Conservation (phyloP, 2,888 invertebrate species). For the Podabrus alpinus region DNA sequence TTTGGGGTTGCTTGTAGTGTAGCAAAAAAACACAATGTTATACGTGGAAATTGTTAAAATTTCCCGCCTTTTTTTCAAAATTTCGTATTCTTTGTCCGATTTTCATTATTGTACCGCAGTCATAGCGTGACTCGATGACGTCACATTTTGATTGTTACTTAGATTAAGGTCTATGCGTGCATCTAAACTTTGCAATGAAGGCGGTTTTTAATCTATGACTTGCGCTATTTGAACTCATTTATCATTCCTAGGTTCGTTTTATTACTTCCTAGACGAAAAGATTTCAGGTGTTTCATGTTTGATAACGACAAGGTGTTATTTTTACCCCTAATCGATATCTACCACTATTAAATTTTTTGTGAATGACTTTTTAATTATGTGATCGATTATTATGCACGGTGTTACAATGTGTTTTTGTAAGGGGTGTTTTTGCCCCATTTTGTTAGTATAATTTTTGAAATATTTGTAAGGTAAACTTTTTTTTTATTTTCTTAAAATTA, state of each 20-base stretch:
- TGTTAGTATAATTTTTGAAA: not conserved
- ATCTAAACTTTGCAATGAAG: slow-evolving; percentile 43
- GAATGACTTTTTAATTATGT: not conserved
- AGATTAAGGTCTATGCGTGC: slow-evolving; percentile 48
- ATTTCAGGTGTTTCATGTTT: slow-evolving; percentile 16
- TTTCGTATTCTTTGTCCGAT: not conserved
- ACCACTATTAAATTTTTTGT: not conserved
- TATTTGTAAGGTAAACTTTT: not conserved
- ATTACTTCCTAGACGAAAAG: slow-evolving; percentile 21
- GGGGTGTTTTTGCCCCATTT: not conserved
- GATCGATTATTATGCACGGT: not conserved
- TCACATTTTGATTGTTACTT: slow-evolving; percentile 49
- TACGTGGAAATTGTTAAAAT: not conserved
- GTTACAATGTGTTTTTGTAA: not conserved
- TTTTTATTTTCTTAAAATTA: not conserved
- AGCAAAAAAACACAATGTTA: not conserved
- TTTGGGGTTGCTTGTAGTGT: not conserved
- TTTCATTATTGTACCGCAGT: slow-evolving; percentile 39
- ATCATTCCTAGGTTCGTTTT: slow-evolving; percentile 8
- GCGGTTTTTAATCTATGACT: slow-evolving; percentile 46
- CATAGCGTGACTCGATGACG: slow-evolving; percentile 49
- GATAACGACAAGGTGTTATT: not conserved
- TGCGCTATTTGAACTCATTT: slow-evolving; percentile 37
- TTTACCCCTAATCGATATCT: not conserved
- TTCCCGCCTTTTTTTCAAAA: not conserved